A percentile compares a stretch with the other conserved stretches of the same genome.
Evolutionary conservation across 2,113 vertebrate genomes (phyloP).

Genomic region (Anser cygnoides): DNA sequence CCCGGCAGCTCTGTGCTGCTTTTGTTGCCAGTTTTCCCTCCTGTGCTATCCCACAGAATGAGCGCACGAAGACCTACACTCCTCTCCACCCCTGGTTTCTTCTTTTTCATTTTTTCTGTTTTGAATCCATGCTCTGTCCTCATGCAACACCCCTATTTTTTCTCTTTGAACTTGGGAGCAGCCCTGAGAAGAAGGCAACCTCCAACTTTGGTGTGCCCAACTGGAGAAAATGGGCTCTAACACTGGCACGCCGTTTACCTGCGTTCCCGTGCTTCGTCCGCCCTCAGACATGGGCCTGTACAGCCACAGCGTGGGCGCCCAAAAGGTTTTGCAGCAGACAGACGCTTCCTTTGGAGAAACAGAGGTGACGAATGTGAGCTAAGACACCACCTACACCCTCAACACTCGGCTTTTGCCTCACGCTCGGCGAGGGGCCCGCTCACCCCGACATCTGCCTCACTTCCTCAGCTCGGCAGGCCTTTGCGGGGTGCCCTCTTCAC

Average conservation of each 20-base stretch:
- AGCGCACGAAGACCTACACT: fast-evolving
- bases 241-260: background rate
- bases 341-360: background rate
- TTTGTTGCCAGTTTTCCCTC: background rate
- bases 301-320: fast-evolving
- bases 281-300: background rate
- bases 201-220: background rate
- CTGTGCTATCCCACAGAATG: background rate
- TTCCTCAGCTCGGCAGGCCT: background rate
- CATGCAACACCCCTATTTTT: fast-evolving
- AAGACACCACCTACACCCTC: background rate
- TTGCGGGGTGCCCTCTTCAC: background rate
- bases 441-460: background rate
- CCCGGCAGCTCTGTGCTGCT: fast-evolving
- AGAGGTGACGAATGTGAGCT: fast-evolving
- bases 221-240: background rate
- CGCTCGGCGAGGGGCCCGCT: background rate
- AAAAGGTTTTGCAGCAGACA: no score
- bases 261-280: background rate
- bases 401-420: background rate
- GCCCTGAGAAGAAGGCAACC: background rate
- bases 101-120: background rate
- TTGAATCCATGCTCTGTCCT: background rate
- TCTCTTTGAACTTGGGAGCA: fast-evolving
- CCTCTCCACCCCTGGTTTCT: background rate